Percentiles rank a stretch among this genome's conserved stretches.
Conservation (phyloP, 2,888 invertebrate genomes). For the Orthosia gothica region DNA sequence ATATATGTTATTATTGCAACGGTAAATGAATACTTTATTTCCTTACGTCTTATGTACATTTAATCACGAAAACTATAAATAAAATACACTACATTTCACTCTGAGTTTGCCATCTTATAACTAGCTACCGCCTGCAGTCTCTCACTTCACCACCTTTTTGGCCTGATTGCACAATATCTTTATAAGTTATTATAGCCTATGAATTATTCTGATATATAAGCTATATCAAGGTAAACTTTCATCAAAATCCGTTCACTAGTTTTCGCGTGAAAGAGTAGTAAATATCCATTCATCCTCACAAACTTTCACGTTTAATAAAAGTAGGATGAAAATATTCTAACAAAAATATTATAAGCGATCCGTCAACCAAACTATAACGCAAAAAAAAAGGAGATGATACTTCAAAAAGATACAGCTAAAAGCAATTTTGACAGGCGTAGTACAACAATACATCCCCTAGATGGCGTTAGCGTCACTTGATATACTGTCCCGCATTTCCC, state of each 20-base stretch:
- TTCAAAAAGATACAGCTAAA: slow-evolving; percentile 29
- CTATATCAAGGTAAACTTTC: too few relatives aligned
- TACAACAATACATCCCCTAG: slow-evolving; percentile 49
- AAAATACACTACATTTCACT: not conserved
- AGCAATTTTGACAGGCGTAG: slow-evolving; percentile 41
- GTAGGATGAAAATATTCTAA: not conserved
- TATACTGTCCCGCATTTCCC: slow-evolving; percentile 53
- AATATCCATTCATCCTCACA: too few relatives aligned
- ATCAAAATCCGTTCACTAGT: too few relatives aligned
- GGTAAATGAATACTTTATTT: not conserved
- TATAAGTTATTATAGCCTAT: too few relatives aligned
- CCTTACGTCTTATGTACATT: not conserved
- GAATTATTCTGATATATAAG: too few relatives aligned
- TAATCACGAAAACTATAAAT: not conserved
- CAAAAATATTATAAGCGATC: slow-evolving; percentile 21
- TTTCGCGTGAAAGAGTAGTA: too few relatives aligned
- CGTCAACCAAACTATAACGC: not conserved
- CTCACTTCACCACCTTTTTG: too few relatives aligned
- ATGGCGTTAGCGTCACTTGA: slow-evolving; percentile 55
- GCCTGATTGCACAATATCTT: too few relatives aligned
- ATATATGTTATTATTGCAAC: slow-evolving; percentile 17
- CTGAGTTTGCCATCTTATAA: not conserved
- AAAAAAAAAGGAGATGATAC: slow-evolving; percentile 24
- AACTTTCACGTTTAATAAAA: too few relatives aligned
- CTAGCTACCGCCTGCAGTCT: too few relatives aligned